Evolutionary conservation across 2,888 invertebrate species (phyloP).

Genomic region (Nemapogon koenigi): DNA sequence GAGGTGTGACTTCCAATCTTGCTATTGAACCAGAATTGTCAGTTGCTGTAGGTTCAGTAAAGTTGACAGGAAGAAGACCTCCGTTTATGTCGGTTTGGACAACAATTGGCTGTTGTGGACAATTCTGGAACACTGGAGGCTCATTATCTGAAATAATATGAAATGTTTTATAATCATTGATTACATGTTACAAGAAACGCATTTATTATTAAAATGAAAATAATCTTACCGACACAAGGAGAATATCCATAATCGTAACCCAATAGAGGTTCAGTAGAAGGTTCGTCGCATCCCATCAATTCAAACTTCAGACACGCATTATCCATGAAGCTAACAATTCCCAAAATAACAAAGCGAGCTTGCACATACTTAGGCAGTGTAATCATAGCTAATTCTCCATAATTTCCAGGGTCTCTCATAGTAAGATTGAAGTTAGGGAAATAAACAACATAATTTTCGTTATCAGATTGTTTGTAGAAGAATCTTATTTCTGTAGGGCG

Average conservation of each 20-base stretch:
- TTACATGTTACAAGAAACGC: too few species aligned
- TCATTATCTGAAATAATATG: constrained; percentile 76
- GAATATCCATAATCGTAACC: constrained; percentile 94
- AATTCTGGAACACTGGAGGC: constrained; percentile 95
- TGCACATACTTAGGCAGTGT: constrained; percentile 92
- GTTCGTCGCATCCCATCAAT: constrained; percentile 94
- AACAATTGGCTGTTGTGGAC: constrained; percentile 90
- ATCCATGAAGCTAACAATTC: constrained; percentile 96
- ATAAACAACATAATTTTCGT: constrained; percentile 94
- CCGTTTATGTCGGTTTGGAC: constrained; percentile 89
- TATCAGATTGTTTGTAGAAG: constrained; percentile 95
- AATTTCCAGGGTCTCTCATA: constrained; percentile 93
- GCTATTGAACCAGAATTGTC: constrained; percentile 96
- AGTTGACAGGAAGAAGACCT: constrained; percentile 89
- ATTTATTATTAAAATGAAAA: constrained; percentile 1
- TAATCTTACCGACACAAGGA: constrained; percentile 79
- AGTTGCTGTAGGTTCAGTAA: constrained; percentile 91
- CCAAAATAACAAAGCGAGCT: constrained; percentile 91
- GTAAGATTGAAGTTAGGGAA: constrained; percentile 96
- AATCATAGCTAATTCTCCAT: constrained; percentile 96
- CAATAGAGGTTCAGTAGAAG: constrained; percentile 79
- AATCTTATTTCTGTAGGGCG: constrained; percentile 95
- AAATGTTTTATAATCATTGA: too few species aligned
- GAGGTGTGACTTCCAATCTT: constrained; percentile 89
- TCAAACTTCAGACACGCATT: constrained; percentile 96